Evolutionary conservation across 2,797 vertebrate species (phyloP).

Genomic region (Intellagama lesueurii): DNA sequence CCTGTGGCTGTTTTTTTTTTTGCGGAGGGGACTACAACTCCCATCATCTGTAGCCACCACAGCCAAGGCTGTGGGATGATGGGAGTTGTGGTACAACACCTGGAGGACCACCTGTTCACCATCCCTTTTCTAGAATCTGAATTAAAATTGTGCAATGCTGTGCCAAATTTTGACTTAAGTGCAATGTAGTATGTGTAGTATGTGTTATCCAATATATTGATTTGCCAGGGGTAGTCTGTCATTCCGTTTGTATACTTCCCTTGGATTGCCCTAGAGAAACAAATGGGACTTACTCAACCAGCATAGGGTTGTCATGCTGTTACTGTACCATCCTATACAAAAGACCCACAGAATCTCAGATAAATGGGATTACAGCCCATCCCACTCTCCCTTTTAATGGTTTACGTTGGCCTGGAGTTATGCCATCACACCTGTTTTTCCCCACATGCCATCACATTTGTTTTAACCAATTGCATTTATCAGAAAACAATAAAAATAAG

Average conservation of each 20-base stretch:
- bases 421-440: conserved; percentile 15
- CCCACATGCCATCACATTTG: too few species aligned
- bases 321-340: neutral
- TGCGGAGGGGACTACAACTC: too few species aligned
- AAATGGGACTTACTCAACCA: too few species aligned
- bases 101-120: too few species aligned
- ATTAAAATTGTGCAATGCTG: neutral
- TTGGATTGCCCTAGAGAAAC: neutral
- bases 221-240: neutral
- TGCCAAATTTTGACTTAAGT: neutral
- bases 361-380: neutral
- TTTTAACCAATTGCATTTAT: neutral
- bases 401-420: conserved; percentile 27
- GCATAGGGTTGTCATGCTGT: neutral
- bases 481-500: conserved; percentile 37
- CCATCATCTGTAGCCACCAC: too few species aligned
- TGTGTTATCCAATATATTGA: too few species aligned
- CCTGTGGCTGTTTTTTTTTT: too few species aligned
- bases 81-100: too few species aligned
- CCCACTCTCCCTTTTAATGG: neutral
- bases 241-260: neutral
- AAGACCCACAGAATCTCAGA: neutral
- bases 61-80: too few species aligned
- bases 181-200: neutral
- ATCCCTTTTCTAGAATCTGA: too few species aligned